A percentile compares a stretch with the other conserved stretches of the same genome.
Conservation (phyloP, 2,797 vertebrate species). For the Poecilia velifera region DNA sequence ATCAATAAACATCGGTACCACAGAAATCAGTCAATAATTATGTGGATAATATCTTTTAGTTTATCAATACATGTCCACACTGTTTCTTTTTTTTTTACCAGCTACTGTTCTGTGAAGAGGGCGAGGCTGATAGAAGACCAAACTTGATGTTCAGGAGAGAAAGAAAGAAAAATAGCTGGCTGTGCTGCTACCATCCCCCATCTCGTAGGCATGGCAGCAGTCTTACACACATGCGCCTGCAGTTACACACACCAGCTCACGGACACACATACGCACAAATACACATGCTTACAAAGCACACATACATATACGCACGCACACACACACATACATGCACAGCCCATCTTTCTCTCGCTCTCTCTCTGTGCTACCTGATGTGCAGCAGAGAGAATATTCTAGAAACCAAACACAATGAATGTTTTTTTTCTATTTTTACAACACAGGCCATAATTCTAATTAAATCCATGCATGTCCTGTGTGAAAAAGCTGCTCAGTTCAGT, state of each 20-base stretch:
- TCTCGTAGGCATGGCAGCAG: constrained; percentile 78
- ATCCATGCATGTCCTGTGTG: constrained; percentile 23
- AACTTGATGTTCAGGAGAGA: constrained; percentile 79
- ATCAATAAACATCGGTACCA: constrained; percentile 34
- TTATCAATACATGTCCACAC: constrained; percentile 9
- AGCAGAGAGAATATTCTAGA: constrained; percentile 77
- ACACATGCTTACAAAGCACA: constrained; percentile 42
- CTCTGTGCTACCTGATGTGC: constrained; percentile 74
- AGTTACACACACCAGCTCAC: constrained; percentile 38
- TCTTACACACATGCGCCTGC: constrained; percentile 60
- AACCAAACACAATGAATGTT: constrained; percentile 74
- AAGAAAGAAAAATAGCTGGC: constrained; percentile 78
- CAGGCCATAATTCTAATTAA: constrained; percentile 53
- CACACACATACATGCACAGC: constrained; percentile 29
- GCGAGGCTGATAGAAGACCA: constrained; percentile 69
- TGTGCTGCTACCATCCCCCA: constrained; percentile 78
- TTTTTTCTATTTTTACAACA: constrained; percentile 51
- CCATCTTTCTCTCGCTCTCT: constrained; percentile 49
- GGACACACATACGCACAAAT: constrained; percentile 45
- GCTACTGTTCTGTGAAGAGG: constrained; percentile 48
- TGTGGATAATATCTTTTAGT: background rate
- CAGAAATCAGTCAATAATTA: constrained; percentile 33
- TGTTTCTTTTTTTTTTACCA: constrained; percentile 29
- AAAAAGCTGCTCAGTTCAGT: constrained; percentile 37
- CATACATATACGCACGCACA: constrained; percentile 8